These are phyloP conservation scores for Corythaixoides concolor DNA, from an alignment of 2,113 vertebrate genomes.

Conservation along the genomic window DNA sequence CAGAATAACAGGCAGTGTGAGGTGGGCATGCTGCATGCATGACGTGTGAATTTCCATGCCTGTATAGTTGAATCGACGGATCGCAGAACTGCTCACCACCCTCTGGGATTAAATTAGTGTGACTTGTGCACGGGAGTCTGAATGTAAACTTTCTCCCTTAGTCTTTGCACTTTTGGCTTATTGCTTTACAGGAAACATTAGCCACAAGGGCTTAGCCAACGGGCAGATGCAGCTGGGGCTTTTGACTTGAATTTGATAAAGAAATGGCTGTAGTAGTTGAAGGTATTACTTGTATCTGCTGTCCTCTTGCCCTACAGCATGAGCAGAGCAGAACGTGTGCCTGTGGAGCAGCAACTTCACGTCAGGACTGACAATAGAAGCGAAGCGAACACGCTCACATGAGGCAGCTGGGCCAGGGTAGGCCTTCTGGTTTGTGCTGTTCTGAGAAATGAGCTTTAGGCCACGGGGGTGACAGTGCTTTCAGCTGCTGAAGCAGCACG, in stretches of 20 bases:
- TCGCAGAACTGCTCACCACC: background rate
- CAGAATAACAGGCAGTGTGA: background rate
- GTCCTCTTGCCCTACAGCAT: background rate
- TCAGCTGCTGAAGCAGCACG: background rate
- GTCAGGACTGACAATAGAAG: background rate
- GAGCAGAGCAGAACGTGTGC: background rate
- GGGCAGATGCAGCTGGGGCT: background rate
- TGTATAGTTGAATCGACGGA: background rate
- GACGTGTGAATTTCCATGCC: background rate
- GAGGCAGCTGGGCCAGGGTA: background rate
- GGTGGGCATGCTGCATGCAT: background rate
- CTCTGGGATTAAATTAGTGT: background rate
- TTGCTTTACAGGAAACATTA: background rate
- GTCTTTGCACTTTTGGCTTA: background rate
- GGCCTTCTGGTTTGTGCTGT: background rate
- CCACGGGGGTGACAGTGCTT: background rate
- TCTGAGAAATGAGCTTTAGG: background rate
- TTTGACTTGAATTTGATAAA: background rate
- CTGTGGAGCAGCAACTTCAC: background rate
- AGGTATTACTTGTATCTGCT: background rate
- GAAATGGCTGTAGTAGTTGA: background rate
- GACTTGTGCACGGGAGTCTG: background rate
- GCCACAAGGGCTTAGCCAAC: background rate
- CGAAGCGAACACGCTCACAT: fast-evolving
- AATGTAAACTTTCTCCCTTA: background rate